Percentiles rank a stretch among this genome's conserved stretches.
phyloP scores from a whole-genome alignment of 2,888 invertebrate species.

The Volucella bombylans region DNA sequence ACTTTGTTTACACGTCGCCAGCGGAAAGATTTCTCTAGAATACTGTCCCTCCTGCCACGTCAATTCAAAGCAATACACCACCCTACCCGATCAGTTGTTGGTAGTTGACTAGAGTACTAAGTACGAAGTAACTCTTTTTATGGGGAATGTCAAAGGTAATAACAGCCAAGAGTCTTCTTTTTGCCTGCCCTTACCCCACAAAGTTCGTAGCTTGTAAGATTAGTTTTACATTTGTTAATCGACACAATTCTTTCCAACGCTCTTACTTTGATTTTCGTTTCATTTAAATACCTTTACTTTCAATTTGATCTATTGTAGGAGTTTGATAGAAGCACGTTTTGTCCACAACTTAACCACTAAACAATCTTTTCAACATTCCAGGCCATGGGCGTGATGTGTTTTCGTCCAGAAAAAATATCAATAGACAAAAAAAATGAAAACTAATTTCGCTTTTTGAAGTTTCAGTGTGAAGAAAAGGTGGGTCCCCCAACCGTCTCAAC shows the following conservation, averaged over 20 bases:
- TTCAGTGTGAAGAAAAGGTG: constrained; percentile 51
- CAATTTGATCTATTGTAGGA: constrained; percentile 64
- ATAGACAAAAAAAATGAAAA: constrained; percentile 33
- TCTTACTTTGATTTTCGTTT: constrained; percentile 2
- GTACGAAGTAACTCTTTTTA: constrained; percentile 67
- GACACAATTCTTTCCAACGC: constrained; percentile 78
- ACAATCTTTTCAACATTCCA: constrained; percentile 71
- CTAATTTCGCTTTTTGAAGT: constrained; percentile 4
- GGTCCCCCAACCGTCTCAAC: constrained; percentile 52
- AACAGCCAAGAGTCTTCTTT: neutral
- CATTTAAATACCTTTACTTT: neutral
- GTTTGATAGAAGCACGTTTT: constrained; percentile 64
- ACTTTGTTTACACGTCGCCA: constrained; percentile 84
- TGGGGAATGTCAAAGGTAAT: constrained; percentile 59
- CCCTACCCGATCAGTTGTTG: constrained; percentile 77
- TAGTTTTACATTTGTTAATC: constrained; percentile 76
- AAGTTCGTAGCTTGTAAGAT: constrained; percentile 56
- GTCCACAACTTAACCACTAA: constrained; percentile 42
- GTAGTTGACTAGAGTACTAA: constrained; percentile 70
- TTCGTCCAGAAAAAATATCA: constrained; percentile 22
- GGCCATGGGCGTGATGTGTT: constrained; percentile 62
- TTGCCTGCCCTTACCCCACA: neutral
- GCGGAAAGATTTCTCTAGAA: constrained; percentile 84
- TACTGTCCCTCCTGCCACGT: constrained; percentile 85
- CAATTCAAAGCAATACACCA: constrained; percentile 79